phyloP scores from a whole-genome alignment of 2,113 vertebrate genomes.

The Pedetes capensis region DNA sequence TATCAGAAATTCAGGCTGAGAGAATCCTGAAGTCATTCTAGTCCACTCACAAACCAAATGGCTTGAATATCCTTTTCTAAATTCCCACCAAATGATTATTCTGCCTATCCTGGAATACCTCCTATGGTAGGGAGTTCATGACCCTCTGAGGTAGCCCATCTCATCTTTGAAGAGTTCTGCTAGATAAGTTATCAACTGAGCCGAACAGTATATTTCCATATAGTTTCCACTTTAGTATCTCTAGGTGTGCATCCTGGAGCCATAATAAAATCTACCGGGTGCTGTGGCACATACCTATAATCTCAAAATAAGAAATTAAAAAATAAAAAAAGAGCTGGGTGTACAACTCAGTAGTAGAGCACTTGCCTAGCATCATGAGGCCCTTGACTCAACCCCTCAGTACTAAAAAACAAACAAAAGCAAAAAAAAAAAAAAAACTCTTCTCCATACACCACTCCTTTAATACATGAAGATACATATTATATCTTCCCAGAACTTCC shows the following conservation, averaged over 20 bases:
- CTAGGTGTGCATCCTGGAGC: not conserved
- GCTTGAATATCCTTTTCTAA: not conserved
- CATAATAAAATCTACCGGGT: constrained; percentile 21
- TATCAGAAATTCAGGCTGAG: not conserved
- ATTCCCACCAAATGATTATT: not conserved
- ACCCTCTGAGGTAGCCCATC: not conserved
- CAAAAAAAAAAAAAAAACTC: too few relatives aligned
- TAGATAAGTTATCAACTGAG: not conserved
- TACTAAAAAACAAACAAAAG: too few relatives aligned
- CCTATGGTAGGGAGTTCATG: not conserved
- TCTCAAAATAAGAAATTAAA: too few relatives aligned
- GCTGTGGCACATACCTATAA: too few relatives aligned
- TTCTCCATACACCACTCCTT: not conserved
- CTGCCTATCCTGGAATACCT: not conserved
- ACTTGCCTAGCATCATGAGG: too few relatives aligned
- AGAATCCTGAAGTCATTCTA: not conserved
- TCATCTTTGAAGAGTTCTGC: constrained; percentile 21
- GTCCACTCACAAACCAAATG: not conserved
- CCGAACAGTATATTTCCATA: not conserved
- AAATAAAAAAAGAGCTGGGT: too few relatives aligned
- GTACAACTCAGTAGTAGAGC: too few relatives aligned
- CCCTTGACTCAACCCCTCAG: too few relatives aligned
- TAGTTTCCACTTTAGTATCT: constrained; percentile 25
- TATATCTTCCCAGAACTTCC: not conserved
- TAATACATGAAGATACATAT: not conserved